Evolutionary conservation across 2,888 invertebrate species (phyloP).

Genomic region (Phortica okadai): DNA sequence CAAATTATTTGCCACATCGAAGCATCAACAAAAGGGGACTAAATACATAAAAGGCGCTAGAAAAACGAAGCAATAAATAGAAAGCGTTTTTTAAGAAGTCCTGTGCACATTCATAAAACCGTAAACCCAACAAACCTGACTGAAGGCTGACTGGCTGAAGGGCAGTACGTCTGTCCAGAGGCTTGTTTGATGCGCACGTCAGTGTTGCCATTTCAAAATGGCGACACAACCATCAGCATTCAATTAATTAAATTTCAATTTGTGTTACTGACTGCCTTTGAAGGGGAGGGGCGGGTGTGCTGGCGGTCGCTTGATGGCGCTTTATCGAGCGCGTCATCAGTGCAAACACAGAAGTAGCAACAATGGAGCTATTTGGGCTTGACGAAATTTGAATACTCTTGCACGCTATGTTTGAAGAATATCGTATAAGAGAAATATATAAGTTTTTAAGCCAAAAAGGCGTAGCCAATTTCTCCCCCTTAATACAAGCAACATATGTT

Average conservation of each 20-base stretch:
- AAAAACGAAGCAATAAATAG: not conserved
- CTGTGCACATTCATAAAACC: not conserved
- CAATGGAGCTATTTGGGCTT: not conserved
- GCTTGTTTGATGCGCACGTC: not conserved
- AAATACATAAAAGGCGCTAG: not conserved
- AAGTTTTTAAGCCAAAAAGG: too few species aligned
- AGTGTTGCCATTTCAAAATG: slow-evolving; percentile 5
- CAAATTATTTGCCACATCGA: not conserved
- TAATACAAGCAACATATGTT: too few species aligned
- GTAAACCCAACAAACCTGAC: too few species aligned
- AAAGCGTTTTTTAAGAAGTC: not conserved
- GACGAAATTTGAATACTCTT: not conserved
- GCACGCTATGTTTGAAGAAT: not conserved
- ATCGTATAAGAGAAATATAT: too few species aligned
- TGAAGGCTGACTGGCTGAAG: not conserved
- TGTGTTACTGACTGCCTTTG: not conserved
- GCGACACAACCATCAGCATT: slow-evolving; percentile 33
- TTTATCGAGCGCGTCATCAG: slow-evolving; percentile 21
- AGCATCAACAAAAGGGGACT: not conserved
- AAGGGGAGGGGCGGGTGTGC: not conserved
- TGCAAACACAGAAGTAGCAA: not conserved
- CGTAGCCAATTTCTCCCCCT: too few species aligned
- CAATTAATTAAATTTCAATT: slow-evolving; percentile 43
- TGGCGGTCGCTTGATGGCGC: not conserved
- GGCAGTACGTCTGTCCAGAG: not conserved